These are phyloP conservation scores for Acropora yongei DNA, from an alignment of 64 coral and sea anemone species.

Conservation along the genomic window DNA sequence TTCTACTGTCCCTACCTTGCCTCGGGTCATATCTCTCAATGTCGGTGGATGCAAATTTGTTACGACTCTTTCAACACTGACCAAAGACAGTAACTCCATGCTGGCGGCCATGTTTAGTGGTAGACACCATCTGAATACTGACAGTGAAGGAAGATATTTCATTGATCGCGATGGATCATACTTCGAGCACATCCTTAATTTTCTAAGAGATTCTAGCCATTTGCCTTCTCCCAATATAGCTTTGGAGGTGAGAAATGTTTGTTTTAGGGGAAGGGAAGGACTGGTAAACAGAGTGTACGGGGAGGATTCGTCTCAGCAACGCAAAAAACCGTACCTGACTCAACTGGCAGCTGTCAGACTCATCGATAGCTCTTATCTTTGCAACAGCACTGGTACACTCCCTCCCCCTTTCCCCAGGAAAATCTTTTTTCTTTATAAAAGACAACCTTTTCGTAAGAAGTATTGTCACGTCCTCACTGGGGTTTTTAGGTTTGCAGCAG, in stretches of 20 bases:
- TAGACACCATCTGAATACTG: conserved; percentile 62
- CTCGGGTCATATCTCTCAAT: conserved; percentile 70
- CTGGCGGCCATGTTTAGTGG: conserved; percentile 91
- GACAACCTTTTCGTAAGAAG: no score
- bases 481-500: no score
- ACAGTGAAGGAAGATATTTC: conserved; percentile 82
- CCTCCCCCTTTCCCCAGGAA: no score
- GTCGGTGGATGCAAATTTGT: conserved; percentile 74
- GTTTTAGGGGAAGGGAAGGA: not conserved
- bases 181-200: conserved; percentile 82
- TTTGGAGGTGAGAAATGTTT: conserved; percentile 42
- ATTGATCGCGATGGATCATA: conserved; percentile 85
- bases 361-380: no score
- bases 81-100: conserved; percentile 83
- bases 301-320: no score
- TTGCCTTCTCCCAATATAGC: conserved; percentile 66
- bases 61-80: conserved; percentile 80
- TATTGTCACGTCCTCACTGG: no score
- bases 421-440: no score
- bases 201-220: conserved; percentile 64
- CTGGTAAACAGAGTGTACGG: no score
- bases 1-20: not conserved
- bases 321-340: no score
- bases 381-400: no score
- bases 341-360: no score